Conservation (phyloP, 2,888 invertebrate genomes). For the Leptothorax acervorum region DNA sequence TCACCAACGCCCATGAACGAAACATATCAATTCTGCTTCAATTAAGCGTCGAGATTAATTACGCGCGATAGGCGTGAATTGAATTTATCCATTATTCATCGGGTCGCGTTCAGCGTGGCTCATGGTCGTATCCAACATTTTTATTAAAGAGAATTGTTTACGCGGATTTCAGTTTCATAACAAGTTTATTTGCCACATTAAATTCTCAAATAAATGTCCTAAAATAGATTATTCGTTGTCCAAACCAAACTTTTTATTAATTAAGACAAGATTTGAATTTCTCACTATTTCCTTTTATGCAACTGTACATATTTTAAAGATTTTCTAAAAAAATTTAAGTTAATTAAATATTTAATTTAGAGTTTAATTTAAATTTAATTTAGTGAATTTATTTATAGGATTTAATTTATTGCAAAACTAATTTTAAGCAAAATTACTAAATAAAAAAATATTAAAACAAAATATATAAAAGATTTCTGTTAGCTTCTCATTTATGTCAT, state of each 20-base stretch:
- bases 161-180: slow-evolving; percentile 32
- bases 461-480: neutral
- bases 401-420: neutral
- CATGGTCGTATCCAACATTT: slow-evolving; percentile 9
- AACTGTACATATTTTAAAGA: neutral
- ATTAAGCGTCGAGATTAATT: slow-evolving; percentile 45
- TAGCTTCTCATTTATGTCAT: neutral
- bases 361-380: neutral
- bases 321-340: neutral
- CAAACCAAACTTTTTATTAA: neutral
- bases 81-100: slow-evolving; percentile 50
- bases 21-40: slow-evolving; percentile 42
- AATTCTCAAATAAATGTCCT: slow-evolving; percentile 7
- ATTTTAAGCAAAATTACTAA: neutral
- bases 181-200: neutral
- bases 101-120: neutral
- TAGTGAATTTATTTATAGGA: neutral
- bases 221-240: neutral
- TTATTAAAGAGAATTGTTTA: slow-evolving; percentile 42
- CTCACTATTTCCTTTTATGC: neutral
- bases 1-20: neutral
- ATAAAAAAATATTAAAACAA: neutral
- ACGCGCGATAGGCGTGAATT: slow-evolving; percentile 34
- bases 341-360: too few relatives aligned
- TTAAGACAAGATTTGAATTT: neutral